Conservation (phyloP, 2,113 vertebrate species). For the Cottus gobio region DNA sequence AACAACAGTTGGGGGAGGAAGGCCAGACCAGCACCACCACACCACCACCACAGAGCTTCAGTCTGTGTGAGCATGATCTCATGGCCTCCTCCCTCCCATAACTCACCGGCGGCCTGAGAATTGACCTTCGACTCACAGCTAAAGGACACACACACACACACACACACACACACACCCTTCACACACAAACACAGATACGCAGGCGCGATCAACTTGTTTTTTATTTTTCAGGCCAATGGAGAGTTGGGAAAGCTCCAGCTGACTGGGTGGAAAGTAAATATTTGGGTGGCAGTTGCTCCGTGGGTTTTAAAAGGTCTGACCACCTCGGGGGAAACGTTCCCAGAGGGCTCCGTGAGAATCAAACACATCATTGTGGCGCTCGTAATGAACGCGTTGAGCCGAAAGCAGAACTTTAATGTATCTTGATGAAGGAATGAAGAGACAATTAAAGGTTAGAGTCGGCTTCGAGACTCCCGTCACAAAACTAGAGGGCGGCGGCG, state of each 20-base stretch:
- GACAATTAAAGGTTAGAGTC: conserved; percentile 38
- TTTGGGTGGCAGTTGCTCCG: conserved; percentile 36
- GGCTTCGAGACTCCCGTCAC: not conserved
- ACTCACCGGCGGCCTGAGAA: conserved; percentile 42
- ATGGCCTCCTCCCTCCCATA: conserved; percentile 62
- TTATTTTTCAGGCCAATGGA: not conserved
- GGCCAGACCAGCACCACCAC: conserved; percentile 19
- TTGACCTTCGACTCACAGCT: conserved; percentile 22
- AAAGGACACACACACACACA: conserved; percentile 28
- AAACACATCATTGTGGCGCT: conserved; percentile 59
- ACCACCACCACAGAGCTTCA: conserved; percentile 44
- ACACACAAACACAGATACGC: conserved; percentile 56
- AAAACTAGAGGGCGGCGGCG: too few species aligned
- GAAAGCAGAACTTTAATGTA: conserved; percentile 50
- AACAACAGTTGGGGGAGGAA: conserved; percentile 64
- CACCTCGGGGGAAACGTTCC: conserved; percentile 18
- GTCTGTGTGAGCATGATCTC: conserved; percentile 48
- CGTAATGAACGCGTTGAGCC: conserved; percentile 57
- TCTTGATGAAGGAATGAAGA: conserved; percentile 59
- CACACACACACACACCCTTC: conserved; percentile 23
- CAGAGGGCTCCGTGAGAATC: conserved; percentile 34
- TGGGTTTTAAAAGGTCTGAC: not conserved
- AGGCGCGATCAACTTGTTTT: not conserved
- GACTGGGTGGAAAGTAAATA: conserved; percentile 46
- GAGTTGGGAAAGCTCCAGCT: conserved; percentile 2